A percentile compares a stretch with the other conserved stretches of the same genome.
These are phyloP conservation scores for Calidris pugnax DNA, from an alignment of 2,113 vertebrate species.

Conservation along the genomic window DNA sequence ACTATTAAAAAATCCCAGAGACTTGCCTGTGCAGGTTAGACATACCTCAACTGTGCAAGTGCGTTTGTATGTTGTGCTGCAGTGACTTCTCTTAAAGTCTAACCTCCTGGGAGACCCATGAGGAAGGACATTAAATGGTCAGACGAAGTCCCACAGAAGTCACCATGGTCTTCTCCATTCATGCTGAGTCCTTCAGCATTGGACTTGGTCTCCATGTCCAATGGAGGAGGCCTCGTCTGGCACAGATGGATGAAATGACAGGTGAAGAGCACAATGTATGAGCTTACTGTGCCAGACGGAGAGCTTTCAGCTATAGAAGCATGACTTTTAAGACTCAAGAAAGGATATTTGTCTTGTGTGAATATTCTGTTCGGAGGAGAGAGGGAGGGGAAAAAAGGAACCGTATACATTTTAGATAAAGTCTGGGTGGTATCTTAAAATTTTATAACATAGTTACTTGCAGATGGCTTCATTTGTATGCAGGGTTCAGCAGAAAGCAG, in stretches of 20 bases:
- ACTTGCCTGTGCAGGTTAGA: not conserved
- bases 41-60: not conserved
- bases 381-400: not conserved
- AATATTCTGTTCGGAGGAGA: not conserved
- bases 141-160: not conserved
- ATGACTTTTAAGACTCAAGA: not conserved
- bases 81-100: not conserved
- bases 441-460: not conserved
- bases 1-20: not conserved
- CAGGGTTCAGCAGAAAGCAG: not conserved
- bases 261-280: not conserved
- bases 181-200: not conserved
- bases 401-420: not conserved
- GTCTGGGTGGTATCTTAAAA: not conserved
- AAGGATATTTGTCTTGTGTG: not conserved
- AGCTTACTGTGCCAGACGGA: not conserved
- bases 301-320: not conserved
- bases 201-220: not conserved
- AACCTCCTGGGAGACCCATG: not conserved
- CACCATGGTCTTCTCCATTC: not conserved
- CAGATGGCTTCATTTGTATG: not conserved
- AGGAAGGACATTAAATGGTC: not conserved
- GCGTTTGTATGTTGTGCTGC: not conserved
- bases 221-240: not conserved
- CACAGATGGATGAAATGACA: not conserved